These are phyloP conservation scores for Buphagus erythrorhynchus DNA, from an alignment of 2,797 vertebrate genomes.

Conservation along the genomic window DNA sequence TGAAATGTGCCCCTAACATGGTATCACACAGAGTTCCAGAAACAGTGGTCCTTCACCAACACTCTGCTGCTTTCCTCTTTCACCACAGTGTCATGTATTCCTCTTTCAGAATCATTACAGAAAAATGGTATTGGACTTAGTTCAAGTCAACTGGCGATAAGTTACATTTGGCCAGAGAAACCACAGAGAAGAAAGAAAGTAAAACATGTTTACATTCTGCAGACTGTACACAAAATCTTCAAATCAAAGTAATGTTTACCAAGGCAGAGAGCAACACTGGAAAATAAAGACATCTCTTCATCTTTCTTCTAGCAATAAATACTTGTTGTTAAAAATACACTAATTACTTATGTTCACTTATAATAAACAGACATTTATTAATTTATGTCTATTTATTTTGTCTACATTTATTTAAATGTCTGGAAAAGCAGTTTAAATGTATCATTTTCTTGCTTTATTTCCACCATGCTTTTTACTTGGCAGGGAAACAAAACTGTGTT, in stretches of 20 bases:
- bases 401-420: background rate
- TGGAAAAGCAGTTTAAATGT: background rate
- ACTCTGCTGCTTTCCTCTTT: background rate
- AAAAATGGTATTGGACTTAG: background rate
- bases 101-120: background rate
- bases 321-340: background rate
- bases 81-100: background rate
- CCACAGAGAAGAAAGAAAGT: background rate
- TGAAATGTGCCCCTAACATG: background rate
- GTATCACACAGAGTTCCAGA: background rate
- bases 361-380: background rate
- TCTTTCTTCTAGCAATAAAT: background rate
- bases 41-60: background rate
- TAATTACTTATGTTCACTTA: background rate
- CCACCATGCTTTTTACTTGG: background rate
- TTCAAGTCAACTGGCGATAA: background rate
- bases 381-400: background rate
- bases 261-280: background rate
- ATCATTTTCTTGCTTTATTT: background rate
- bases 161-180: background rate
- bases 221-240: background rate
- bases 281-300: background rate
- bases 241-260: background rate
- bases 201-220: background rate
- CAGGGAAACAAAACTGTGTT: background rate